Conservation (phyloP, 2,888 invertebrate genomes). For the Pristionchus maxplancki region DNA sequence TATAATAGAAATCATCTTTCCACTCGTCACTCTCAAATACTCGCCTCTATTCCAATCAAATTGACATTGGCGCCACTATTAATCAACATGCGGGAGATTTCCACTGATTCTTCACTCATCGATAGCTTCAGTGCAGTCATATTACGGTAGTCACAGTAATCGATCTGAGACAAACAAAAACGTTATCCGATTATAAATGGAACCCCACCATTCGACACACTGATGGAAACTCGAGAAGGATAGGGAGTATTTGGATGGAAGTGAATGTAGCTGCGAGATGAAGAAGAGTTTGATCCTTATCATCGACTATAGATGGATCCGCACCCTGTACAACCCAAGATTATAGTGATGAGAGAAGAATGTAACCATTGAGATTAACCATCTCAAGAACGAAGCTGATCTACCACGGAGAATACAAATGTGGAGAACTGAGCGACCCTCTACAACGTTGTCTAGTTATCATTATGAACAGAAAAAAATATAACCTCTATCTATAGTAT, state of each 20-base stretch:
- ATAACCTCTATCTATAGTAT: conserved; percentile 21
- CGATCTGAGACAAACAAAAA: conserved; percentile 55
- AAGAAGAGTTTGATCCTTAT: conserved; percentile 16
- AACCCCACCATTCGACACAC: conserved; percentile 4
- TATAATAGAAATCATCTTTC: background rate
- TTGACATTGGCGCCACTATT: conserved; percentile 58
- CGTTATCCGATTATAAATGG: background rate
- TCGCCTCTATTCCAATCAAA: background rate
- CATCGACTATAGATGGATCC: conserved; percentile 20
- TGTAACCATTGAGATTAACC: background rate
- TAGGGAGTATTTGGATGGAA: background rate
- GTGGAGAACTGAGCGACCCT: conserved; percentile 30
- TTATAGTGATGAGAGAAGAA: background rate
- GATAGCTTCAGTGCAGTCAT: conserved; percentile 26
- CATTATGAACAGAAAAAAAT: background rate
- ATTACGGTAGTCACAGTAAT: conserved; percentile 64
- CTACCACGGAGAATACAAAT: background rate
- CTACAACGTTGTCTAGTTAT: background rate
- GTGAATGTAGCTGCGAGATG: background rate
- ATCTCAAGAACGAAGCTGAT: background rate
- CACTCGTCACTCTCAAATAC: background rate
- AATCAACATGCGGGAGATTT: conserved; percentile 64
- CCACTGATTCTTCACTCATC: conserved; percentile 4
- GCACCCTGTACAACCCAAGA: background rate
- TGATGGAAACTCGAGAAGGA: background rate